Evolutionary conservation across 2,888 invertebrate genomes (phyloP).

Genomic region (Himalopsyche japonica): DNA sequence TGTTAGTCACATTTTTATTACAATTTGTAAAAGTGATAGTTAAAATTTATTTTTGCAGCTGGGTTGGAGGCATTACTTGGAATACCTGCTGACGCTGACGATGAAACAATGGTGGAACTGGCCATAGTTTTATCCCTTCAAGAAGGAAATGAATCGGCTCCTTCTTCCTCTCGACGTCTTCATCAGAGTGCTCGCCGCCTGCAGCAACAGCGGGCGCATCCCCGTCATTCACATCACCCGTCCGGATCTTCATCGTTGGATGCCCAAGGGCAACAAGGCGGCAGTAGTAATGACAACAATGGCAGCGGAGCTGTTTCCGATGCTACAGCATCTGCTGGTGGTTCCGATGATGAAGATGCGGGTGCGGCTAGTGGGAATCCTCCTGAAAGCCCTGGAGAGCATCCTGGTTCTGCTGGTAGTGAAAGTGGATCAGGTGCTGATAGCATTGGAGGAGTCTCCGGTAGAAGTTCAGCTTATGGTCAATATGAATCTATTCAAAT

Average conservation of each 20-base stretch:
- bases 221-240: background rate
- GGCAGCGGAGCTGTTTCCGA: constrained; percentile 64
- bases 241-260: no score
- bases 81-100: constrained; percentile 92
- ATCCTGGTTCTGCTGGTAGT: constrained; percentile 41
- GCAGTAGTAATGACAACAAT: constrained; percentile 21
- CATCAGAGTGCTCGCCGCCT: constrained; percentile 75
- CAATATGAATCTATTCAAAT: background rate
- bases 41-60: constrained; percentile 48
- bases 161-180: constrained; percentile 47
- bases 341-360: constrained; percentile 94
- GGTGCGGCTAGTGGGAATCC: constrained; percentile 51
- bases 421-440: background rate
- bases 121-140: constrained; percentile 94
- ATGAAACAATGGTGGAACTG: constrained; percentile 95
- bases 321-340: constrained; percentile 78
- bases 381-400: background rate
- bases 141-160: constrained; percentile 65
- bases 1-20: no score
- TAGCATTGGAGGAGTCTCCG: constrained; percentile 74
- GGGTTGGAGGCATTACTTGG: constrained; percentile 82
- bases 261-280: background rate
- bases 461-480: constrained; percentile 90
- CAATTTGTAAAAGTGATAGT: no score
- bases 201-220: constrained; percentile 69